These are phyloP conservation scores for Cnemophilus loriae DNA, from an alignment of 2,113 vertebrate species.

Conservation along the genomic window DNA sequence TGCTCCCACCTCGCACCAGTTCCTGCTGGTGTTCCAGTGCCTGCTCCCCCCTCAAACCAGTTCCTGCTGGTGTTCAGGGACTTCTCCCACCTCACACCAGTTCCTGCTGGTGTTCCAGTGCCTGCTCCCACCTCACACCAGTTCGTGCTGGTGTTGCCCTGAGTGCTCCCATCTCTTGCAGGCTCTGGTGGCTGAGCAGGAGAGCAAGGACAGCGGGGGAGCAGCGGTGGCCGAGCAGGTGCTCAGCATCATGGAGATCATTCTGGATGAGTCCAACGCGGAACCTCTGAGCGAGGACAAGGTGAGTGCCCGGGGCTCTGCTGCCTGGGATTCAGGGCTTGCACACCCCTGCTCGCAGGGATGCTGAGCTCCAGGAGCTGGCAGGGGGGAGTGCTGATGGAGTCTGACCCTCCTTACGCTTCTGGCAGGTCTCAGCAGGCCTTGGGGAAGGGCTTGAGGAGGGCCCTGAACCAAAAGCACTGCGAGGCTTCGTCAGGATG, in stretches of 20 bases:
- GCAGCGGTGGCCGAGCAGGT: constrained; percentile 96
- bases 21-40: not conserved
- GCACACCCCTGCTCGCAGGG: not conserved
- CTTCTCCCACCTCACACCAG: not conserved
- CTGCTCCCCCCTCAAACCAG: not conserved
- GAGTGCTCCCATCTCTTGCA: not conserved
- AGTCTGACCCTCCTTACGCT: not conserved
- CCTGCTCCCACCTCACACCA: not conserved
- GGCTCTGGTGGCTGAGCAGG: constrained; percentile 96
- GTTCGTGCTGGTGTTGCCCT: not conserved
- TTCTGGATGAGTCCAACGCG: constrained; percentile 95
- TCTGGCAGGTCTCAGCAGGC: not conserved
- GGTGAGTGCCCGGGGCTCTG: constrained; percentile 61
- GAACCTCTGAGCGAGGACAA: constrained; percentile 96
- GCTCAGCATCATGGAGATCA: constrained; percentile 99
- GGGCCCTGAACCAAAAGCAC: not conserved
- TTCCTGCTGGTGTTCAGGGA: rapidly evolving
- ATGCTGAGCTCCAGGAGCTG: not conserved
- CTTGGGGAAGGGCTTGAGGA: not conserved
- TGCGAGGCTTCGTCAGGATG: not conserved
- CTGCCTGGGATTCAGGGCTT: not conserved
- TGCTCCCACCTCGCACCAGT: not conserved
- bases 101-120: not conserved
- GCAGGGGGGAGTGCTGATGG: not conserved
- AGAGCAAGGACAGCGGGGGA: constrained; percentile 96